Conservation (phyloP, 1,140 invertebrate species). For the Cheumatopsyche charites region DNA sequence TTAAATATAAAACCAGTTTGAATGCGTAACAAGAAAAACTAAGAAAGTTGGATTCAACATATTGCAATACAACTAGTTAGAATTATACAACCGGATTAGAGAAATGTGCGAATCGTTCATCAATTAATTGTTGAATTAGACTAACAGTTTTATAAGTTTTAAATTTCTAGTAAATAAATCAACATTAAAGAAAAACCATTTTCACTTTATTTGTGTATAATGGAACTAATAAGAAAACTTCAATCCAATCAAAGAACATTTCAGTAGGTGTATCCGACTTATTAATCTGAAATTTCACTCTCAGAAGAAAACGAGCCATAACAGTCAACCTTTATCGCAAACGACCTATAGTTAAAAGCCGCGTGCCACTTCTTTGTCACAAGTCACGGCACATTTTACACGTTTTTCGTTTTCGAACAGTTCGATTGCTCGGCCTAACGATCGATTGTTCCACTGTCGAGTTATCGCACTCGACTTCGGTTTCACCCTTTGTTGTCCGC, state of each 20-base stretch:
- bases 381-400: slow-evolving; percentile 7
- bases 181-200: no score
- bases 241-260: no score
- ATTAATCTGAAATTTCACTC: no score
- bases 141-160: no score
- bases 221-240: no score
- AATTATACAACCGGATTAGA: slow-evolving; percentile 26
- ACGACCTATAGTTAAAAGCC: no score
- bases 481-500: slow-evolving; percentile 13
- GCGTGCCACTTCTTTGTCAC: slow-evolving; percentile 5
- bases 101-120: neutral
- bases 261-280: no score
- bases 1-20: slow-evolving; percentile 13
- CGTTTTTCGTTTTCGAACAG: slow-evolving; percentile 17
- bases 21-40: slow-evolving; percentile 24
- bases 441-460: neutral
- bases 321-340: neutral
- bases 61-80: slow-evolving; percentile 9
- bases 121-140: no score
- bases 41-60: slow-evolving; percentile 15
- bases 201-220: no score
- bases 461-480: neutral
- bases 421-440: slow-evolving; percentile 6
- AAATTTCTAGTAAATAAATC: no score
- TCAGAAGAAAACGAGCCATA: no score